Conservation (phyloP, 2,113 vertebrate species). For the Python bivittatus region DNA sequence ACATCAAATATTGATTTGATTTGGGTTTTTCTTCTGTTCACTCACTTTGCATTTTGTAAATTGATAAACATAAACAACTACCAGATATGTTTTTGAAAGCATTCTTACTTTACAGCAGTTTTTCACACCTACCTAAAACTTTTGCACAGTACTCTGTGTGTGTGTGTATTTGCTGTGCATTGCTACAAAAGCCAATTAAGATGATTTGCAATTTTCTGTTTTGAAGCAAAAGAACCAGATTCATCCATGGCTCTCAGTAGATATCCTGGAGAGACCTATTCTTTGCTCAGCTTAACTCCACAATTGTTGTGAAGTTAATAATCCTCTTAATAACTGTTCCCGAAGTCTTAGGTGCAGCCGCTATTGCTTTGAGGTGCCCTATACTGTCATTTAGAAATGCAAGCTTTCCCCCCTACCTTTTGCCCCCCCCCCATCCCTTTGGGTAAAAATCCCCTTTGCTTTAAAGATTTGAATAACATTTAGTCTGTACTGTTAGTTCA, state of each 20-base stretch:
- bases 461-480: background rate
- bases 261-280: background rate
- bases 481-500: slow-evolving; percentile 11
- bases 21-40: too few species aligned
- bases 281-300: background rate
- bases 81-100: too few species aligned
- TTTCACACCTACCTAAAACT: too few species aligned
- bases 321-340: background rate
- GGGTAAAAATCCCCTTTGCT: background rate
- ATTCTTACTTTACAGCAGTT: too few species aligned
- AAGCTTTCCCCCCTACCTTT: background rate
- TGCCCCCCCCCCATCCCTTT: background rate
- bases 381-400: too few species aligned
- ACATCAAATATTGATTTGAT: too few species aligned
- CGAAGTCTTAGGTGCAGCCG: background rate
- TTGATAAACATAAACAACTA: too few species aligned
- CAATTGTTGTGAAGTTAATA: background rate
- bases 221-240: background rate
- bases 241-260: background rate
- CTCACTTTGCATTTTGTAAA: too few species aligned
- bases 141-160: too few species aligned
- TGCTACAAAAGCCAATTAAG: background rate
- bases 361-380: background rate
- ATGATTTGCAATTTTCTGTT: background rate
- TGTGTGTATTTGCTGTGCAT: background rate